A percentile compares a stretch with the other conserved stretches of the same genome.
phyloP scores from a whole-genome alignment of 2,113 vertebrate species.

The Rousettus leschenaultii region DNA sequence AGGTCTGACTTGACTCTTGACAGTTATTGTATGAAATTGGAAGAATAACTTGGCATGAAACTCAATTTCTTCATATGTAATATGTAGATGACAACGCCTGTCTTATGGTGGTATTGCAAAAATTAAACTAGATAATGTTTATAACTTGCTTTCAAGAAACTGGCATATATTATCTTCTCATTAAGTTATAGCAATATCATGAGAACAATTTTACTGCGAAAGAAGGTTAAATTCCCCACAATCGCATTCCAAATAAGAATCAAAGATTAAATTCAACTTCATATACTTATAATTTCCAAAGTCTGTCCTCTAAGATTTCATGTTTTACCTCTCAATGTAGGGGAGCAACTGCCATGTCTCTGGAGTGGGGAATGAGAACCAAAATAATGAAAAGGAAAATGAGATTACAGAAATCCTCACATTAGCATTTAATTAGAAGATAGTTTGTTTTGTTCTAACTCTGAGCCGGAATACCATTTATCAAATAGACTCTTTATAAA shows the following conservation, averaged over 20 bases:
- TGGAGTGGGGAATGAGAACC: not conserved
- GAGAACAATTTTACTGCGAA: not conserved
- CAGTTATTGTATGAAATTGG: not conserved
- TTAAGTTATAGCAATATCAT: not conserved
- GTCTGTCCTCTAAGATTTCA: not conserved
- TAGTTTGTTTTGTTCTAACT: not conserved
- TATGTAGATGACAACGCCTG: not conserved
- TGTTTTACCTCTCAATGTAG: not conserved
- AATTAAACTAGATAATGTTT: not conserved
- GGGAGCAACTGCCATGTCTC: not conserved
- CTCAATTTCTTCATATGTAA: not conserved
- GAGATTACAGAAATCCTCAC: not conserved
- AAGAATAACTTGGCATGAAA: not conserved
- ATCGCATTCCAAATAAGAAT: not conserved
- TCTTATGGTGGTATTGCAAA: not conserved
- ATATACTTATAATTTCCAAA: not conserved
- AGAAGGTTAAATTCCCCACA: not conserved
- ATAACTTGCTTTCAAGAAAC: not conserved
- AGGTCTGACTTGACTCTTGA: not conserved
- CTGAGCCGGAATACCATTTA: not conserved
- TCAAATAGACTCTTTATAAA: not conserved
- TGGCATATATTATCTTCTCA: not conserved
- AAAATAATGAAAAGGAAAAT: not conserved
- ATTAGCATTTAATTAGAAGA: constrained; percentile 24
- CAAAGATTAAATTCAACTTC: not conserved